Base-by-base conservation (phyloP, 2,888 invertebrate species). In the Anodontia alba region DNA sequence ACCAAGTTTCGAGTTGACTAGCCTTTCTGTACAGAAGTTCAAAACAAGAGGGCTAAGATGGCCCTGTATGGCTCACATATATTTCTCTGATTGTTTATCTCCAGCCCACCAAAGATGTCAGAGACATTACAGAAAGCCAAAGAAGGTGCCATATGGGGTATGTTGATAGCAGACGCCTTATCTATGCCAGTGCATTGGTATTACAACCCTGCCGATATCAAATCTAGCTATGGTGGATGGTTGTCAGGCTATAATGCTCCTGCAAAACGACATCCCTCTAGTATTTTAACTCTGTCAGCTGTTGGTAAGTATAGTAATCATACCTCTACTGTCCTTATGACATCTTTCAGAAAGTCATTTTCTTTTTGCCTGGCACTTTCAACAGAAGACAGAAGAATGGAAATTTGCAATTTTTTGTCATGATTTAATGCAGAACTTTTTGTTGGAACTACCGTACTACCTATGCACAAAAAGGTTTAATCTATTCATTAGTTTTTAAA, bases 161-260 rank as follows among this genome's bases (percentile, higher is more conserved):
- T 92, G 88, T 81, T 90, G 70, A 86, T 90, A 3, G 92, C 90
- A 31, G 93, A 93, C 86, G 88, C 92, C 12, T 15, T 93, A 20
- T 87, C 93, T 36, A 93, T 93, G 93, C 93, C 93, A 1, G 93
- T 92, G 3, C 93, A 93, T 80, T 93, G 93, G 93, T 93, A 90
- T 78, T 93, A 93, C 74, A 89, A 90, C 67, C 90, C 92, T 0
- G 66, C 79, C 3, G 91, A 92, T 71, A 93, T 93, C 31, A 89
- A 90, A 66, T 33, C 73, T 15, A 88, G 87, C 5, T 92, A 92
- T 74, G 88, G 89, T 10, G 87, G 87, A 0, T 93, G 93, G 93
- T 69, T 93, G 49, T 91, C 87, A n/a, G 91, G 91, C 7, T 93
- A 89, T 78, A 75, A 51, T 3, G 91, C 91, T 26, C 92, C 93